Base-by-base conservation (phyloP, 1,140 invertebrate species). In the Leptestheria dahalacensis region DNA sequence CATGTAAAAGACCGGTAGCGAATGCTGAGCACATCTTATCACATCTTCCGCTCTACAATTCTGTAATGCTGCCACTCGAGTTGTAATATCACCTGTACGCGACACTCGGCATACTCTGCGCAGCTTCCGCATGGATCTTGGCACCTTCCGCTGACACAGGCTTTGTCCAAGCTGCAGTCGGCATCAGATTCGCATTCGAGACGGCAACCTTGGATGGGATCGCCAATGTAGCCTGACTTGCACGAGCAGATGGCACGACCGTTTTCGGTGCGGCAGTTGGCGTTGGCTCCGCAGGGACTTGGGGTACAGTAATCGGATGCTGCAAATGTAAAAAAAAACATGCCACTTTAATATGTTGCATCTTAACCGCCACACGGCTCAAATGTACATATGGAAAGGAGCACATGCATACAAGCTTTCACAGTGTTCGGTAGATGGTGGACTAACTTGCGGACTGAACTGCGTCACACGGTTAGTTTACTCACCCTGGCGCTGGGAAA, bases 241-340 rank as follows among this genome's bases (percentile, higher is more conserved):
- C 82, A 89, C 24, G 78, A 81, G 66, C 87, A 91, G 11, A 84
- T 82, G 3, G 87, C 83, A 63, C 84, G 78, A 65, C 84, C 83
- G 23, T 82, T 77, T 1, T 80, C 73, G 15, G 87, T 84, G 65
- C 85, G 80, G 68, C 86, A 89, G 54, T 84, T 81, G 1, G 85
- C 88, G 68, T 89, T 88, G 25, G 69, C 62, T 26, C 88, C 88
- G 60, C 86, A 91, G 0, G 85, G 85, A 57, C 79, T 84, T 2
- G 84, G 84, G 66, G 85, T 80, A 66, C 86, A 89, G 18, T 83
- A 77, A 66, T 86, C 85, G 72, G 6, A 9, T 6, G 33, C 33
- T 41, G 33, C 33, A 41, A 41, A n/a, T n/a, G n/a, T n/a, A n/a
- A 15, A 41, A 41, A 41, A 41, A 9, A 41, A 41, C 15, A 41